Base-by-base conservation (phyloP, 2,797 vertebrate species). In the Coilia nasus region DNA sequence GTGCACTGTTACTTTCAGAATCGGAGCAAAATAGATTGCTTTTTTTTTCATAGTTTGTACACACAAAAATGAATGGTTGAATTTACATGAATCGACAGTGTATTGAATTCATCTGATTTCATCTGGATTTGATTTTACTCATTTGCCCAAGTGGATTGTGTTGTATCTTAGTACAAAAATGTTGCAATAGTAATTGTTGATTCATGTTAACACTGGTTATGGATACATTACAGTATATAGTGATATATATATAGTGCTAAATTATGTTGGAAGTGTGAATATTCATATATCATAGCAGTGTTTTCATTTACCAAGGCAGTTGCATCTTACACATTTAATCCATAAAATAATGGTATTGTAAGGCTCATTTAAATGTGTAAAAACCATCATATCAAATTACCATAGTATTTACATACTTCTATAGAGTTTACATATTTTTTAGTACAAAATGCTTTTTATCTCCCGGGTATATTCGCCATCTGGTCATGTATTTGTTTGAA, bases 391-490 rank as follows among this genome's bases (percentile, higher is more conserved):
- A 78, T 78, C 71, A 78, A 41, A 41, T 78, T 41, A 78, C 35
- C 71, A 44, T 35, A 78, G 35, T 78, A 78, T 78, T 44, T 78
- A 78, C 71, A 78, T 78, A 78, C 71, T 78, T 78, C 71, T 78
- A 78, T 78, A 78, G 31, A 78, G 71, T 78, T 78, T 78, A 78
- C 71, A 78, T 78, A 78, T 78, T 78, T 54, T 78, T 78, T 78
- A 44, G 71, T 78, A 44, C 71, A 78, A 78, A 78, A 78, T 78
- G 71, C 35, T 78, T 78, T 78, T 41, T 21, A 78, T 78, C 71
- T 78, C 71, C 71, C 41, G 71, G 71, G 71, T 78, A 78, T 78
- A 78, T 78, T 78, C 35, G 71, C 71, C 71, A 78, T 78, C 71
- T 78, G 71, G 71, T 78, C 35, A 21, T 21, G 31, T 78, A 78